These are phyloP conservation scores for Thalassaphorura encarpata DNA, from an alignment of 1,140 invertebrate species.

Conservation along the genomic window DNA sequence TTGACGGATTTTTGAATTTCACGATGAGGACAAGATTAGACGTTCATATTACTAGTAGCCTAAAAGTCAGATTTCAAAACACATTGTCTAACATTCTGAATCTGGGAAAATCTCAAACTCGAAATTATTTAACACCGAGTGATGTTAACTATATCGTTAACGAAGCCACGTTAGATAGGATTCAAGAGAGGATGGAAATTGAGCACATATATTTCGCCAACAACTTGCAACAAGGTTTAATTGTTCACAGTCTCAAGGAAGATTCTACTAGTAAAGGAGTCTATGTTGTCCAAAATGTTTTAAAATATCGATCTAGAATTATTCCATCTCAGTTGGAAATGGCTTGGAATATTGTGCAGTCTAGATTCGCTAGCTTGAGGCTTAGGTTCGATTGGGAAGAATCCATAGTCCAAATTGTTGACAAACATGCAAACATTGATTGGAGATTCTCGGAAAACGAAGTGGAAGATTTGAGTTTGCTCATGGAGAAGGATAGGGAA, in stretches of 20 bases:
- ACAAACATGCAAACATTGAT: background rate
- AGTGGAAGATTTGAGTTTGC: background rate
- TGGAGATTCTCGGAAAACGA: background rate
- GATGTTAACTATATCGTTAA: too few species aligned
- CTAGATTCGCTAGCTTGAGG: background rate
- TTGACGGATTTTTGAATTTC: too few species aligned
- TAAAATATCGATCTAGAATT: background rate
- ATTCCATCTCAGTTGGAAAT: background rate
- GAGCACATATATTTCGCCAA: too few species aligned
- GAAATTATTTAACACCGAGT: too few species aligned
- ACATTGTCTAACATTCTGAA: too few species aligned
- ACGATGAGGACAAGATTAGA: too few species aligned
- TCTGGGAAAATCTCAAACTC: too few species aligned
- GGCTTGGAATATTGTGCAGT: background rate
- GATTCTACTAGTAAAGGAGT: background rate
- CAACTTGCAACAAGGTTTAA: background rate
- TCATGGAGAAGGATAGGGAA: background rate
- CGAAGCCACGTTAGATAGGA: too few species aligned
- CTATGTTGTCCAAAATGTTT: background rate
- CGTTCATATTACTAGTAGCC: too few species aligned
- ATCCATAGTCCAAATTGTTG: background rate
- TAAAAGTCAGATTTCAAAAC: too few species aligned
- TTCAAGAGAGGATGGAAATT: too few species aligned
- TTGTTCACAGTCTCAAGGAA: background rate
- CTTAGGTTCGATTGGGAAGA: background rate